A percentile compares a stretch with the other conserved stretches of the same genome.
These are phyloP conservation scores for Geothlypis trichas DNA, from an alignment of 2,113 vertebrate genomes.

Conservation along the genomic window DNA sequence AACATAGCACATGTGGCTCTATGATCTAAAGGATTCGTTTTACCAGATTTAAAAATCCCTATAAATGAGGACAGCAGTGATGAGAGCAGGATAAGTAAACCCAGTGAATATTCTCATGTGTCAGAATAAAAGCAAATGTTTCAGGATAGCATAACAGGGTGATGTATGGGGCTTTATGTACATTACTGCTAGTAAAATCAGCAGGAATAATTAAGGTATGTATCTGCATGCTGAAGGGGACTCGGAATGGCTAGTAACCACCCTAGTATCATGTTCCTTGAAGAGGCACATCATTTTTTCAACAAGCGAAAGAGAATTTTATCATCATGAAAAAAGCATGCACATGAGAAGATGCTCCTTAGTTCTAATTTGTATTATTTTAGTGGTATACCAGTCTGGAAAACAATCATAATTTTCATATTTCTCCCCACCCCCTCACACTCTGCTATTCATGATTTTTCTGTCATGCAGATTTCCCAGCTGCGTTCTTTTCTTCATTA, in stretches of 20 bases:
- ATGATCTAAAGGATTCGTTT: neutral
- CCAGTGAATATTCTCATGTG: neutral
- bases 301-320: neutral
- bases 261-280: neutral
- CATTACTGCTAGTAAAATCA: neutral
- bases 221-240: neutral
- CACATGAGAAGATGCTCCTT: neutral
- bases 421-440: neutral
- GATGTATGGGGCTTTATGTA: conserved; percentile 3
- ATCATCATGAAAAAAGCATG: neutral
- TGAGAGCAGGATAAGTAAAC: neutral
- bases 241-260: neutral
- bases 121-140: neutral
- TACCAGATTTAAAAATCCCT: neutral
- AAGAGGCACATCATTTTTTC: neutral
- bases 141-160: neutral
- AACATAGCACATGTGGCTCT: neutral
- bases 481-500: neutral
- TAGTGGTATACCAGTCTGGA: neutral
- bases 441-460: conserved; percentile 9
- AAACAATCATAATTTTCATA: neutral
- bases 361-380: conserved; percentile 9
- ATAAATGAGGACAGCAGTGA: neutral
- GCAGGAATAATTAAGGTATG: conserved; percentile 6
- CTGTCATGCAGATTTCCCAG: neutral